Conservation (phyloP, 2,888 invertebrate genomes). For the Drosophila mercatorum region DNA sequence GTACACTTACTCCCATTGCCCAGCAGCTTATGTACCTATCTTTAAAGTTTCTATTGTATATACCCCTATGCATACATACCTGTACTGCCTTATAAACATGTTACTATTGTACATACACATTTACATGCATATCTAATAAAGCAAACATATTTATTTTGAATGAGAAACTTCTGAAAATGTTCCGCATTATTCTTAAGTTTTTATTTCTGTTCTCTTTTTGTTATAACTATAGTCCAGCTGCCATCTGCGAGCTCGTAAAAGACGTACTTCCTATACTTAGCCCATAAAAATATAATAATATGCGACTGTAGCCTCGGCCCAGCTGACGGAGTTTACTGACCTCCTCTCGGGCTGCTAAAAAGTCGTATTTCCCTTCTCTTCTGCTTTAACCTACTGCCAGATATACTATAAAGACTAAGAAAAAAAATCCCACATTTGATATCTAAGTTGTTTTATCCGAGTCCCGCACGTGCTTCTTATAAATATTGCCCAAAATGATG, state of each 20-base stretch:
- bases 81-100: not conserved
- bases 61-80: not conserved
- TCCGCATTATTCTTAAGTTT: not conserved
- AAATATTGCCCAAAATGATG: slow-evolving; percentile 13
- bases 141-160: slow-evolving; percentile 3
- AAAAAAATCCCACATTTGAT: not conserved
- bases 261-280: slow-evolving; percentile 29
- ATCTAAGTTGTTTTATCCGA: not conserved
- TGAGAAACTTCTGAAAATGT: not conserved
- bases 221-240: not conserved
- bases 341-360: not conserved
- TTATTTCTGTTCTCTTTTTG: not conserved
- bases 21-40: slow-evolving; percentile 23
- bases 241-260: slow-evolving; percentile 13
- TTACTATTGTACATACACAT: slow-evolving; percentile 1
- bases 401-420: not conserved
- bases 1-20: not conserved
- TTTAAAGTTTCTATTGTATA: not conserved
- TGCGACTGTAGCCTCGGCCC: slow-evolving; percentile 8
- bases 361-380: slow-evolving; percentile 11
- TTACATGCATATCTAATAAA: not conserved
- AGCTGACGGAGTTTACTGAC: slow-evolving; percentile 15
- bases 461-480: slow-evolving; percentile 21
- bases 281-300: slow-evolving; percentile 12
- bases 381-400: slow-evolving; percentile 15